Conservation (phyloP, 2,888 invertebrate genomes). For the Scaptomyza reducta region DNA sequence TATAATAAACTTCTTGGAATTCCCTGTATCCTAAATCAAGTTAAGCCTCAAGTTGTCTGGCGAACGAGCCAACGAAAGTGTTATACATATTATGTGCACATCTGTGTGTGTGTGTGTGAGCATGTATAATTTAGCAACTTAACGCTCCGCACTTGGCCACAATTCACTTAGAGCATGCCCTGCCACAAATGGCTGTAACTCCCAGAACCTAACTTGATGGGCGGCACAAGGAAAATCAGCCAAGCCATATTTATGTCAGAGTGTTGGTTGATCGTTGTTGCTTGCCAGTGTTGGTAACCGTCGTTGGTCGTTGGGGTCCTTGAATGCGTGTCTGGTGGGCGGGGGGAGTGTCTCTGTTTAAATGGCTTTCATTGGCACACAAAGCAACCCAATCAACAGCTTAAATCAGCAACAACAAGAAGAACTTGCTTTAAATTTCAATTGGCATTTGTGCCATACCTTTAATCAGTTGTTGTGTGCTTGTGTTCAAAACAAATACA, state of each 20-base stretch:
- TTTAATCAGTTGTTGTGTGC: constrained; percentile 64
- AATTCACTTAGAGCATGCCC: constrained; percentile 67
- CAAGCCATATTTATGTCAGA: constrained; percentile 57
- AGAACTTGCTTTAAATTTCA: constrained; percentile 66
- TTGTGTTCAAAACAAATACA: constrained; percentile 51
- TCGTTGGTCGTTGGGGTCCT: background rate
- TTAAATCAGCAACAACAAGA: constrained; percentile 56
- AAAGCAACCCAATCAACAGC: constrained; percentile 64
- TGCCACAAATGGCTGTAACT: constrained; percentile 66
- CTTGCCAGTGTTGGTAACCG: constrained; percentile 14
- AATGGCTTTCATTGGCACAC: constrained; percentile 39
- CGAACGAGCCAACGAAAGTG: constrained; percentile 22
- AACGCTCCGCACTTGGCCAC: constrained; percentile 66
- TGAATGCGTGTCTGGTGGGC: background rate
- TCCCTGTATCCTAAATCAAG: constrained; percentile 20
- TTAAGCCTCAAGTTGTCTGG: constrained; percentile 13
- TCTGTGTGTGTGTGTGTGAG: constrained; percentile 20
- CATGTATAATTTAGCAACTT: constrained; percentile 58
- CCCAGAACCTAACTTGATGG: constrained; percentile 27
- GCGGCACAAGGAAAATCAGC: background rate
- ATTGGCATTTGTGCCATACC: constrained; percentile 53
- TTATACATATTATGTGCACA: constrained; percentile 14
- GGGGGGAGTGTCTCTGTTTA: constrained; percentile 7
- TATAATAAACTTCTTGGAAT: constrained; percentile 3
- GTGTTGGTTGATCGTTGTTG: constrained; percentile 14